Conservation (phyloP, 2,888 invertebrate species). For the Rotaria socialis region DNA sequence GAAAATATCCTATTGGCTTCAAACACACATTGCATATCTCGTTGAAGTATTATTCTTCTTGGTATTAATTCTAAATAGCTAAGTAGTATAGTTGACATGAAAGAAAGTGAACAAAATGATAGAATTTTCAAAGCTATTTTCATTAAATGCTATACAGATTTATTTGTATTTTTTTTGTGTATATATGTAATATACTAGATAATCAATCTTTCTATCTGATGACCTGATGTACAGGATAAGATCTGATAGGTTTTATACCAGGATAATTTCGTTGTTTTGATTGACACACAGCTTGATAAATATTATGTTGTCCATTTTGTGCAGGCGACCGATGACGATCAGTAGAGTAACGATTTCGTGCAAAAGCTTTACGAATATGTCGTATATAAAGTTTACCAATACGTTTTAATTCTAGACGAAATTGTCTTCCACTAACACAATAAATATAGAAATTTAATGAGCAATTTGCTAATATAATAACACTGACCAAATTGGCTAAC, state of each 20-base stretch:
- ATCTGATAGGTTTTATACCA: not conserved
- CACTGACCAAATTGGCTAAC: not conserved
- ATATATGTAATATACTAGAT: not conserved
- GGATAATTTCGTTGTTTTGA: not conserved
- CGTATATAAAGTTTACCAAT: not conserved
- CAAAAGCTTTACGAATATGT: not conserved
- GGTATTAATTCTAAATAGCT: too few relatives aligned
- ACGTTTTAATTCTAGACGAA: not conserved
- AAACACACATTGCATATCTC: too few relatives aligned
- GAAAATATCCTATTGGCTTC: too few relatives aligned
- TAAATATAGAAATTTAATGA: conserved; percentile 30
- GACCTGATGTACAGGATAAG: not conserved
- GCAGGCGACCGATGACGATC: not conserved
- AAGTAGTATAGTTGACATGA: too few relatives aligned
- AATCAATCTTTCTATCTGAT: not conserved
- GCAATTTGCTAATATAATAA: not conserved
- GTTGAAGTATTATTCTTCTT: too few relatives aligned
- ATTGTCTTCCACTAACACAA: conserved; percentile 14
- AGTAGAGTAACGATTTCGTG: not conserved
- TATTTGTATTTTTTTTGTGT: not conserved
- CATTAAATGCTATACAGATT: too few relatives aligned
- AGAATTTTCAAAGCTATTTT: too few relatives aligned
- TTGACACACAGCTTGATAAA: not conserved
- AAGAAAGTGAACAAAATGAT: too few relatives aligned
- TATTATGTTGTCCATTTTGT: not conserved